Evolutionary conservation across 2,797 vertebrate species (phyloP).

Genomic region (Geotrypetes seraphini): DNA sequence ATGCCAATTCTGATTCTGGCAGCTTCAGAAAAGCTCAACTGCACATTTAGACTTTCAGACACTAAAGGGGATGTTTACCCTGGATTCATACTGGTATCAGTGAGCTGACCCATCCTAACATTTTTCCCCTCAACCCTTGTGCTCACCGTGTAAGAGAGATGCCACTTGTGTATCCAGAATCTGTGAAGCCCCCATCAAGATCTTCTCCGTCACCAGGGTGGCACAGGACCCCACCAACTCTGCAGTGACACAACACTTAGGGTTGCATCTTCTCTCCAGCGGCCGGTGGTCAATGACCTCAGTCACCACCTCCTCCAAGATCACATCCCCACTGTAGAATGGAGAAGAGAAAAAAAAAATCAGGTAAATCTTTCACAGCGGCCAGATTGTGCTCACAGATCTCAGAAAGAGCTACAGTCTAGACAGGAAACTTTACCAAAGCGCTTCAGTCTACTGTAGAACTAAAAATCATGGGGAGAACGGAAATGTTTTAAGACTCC

Average conservation of each 20-base stretch:
- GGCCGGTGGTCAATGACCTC: conserved; percentile 80
- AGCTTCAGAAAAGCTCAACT: too few relatives aligned
- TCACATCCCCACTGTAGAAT: conserved; percentile 58
- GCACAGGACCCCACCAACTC: conserved; percentile 81
- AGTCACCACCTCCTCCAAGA: conserved; percentile 66
- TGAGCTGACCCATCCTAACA: too few relatives aligned
- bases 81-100: too few relatives aligned
- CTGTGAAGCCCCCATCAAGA: conserved; percentile 64
- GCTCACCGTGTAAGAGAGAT: conserved; percentile 72
- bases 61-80: too few relatives aligned
- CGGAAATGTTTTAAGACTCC: too few relatives aligned
- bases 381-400: not conserved
- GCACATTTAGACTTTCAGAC: too few relatives aligned
- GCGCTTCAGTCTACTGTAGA: too few relatives aligned
- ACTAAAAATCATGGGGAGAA: too few relatives aligned
- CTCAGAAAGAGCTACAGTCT: too few relatives aligned
- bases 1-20: not conserved
- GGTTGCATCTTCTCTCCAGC: conserved; percentile 46
- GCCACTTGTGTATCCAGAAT: conserved; percentile 67
- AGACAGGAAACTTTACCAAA: too few relatives aligned
- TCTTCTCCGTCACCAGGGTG: conserved; percentile 75
- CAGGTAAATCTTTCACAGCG: not conserved
- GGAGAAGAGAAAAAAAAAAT: not conserved
- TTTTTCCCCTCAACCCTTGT: too few relatives aligned
- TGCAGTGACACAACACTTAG: conserved; percentile 52